A percentile compares a stretch with the other conserved stretches of the same genome.
Conservation (phyloP, 2,113 vertebrate species). For the Hippoglossus stenolepis region DNA sequence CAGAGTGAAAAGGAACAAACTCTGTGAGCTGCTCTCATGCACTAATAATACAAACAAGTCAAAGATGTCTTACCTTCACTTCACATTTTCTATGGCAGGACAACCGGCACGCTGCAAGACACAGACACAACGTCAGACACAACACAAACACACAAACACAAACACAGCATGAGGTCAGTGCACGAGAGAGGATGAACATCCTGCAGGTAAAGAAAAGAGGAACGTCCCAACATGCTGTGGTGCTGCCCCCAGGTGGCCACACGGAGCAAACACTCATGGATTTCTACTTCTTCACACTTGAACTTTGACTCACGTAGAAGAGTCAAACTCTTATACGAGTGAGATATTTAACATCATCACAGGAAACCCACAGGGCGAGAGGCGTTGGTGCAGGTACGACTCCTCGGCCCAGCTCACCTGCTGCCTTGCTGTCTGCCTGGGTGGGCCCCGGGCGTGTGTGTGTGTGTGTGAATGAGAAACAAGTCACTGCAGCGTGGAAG, state of each 20-base stretch:
- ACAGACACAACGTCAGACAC: slow-evolving; percentile 9
- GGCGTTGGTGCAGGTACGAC: slow-evolving; percentile 14
- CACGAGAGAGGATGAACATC: neutral
- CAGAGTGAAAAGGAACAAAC: too few species aligned
- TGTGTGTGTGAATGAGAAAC: neutral
- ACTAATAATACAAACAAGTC: neutral
- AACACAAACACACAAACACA: neutral
- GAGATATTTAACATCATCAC: neutral
- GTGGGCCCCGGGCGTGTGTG: slow-evolving; percentile 44
- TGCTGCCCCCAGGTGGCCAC: slow-evolving; percentile 72
- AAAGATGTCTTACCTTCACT: slow-evolving; percentile 87
- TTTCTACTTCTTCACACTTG: neutral
- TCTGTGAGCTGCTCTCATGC: too few species aligned
- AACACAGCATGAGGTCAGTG: neutral
- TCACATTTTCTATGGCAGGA: slow-evolving; percentile 91
- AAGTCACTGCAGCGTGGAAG: neutral
- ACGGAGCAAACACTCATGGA: slow-evolving; percentile 1
- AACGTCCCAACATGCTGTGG: slow-evolving; percentile 20
- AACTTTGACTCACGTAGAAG: neutral
- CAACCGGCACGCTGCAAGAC: slow-evolving; percentile 85
- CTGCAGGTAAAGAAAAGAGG: neutral
- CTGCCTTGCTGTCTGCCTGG: slow-evolving; percentile 1
- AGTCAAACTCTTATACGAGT: neutral
- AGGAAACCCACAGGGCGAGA: neutral
- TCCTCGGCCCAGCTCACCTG: slow-evolving; percentile 44